Evolutionary conservation across 1,140 invertebrate genomes (phyloP).

Genomic region (Drosophila sulfurigaster): DNA sequence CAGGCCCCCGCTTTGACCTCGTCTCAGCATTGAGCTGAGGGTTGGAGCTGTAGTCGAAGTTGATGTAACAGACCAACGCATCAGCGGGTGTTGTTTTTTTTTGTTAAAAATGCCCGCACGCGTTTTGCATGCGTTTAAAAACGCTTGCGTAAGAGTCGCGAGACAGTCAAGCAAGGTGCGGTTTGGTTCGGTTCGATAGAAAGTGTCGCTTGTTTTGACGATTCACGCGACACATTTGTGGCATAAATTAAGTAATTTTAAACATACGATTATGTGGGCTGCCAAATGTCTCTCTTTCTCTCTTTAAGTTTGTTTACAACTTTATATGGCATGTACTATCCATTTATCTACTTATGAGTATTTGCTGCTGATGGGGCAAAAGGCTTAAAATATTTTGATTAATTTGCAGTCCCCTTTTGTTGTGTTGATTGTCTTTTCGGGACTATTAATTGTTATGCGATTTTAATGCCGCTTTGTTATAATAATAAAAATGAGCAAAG

Average conservation of each 20-base stretch:
- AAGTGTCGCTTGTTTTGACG: conserved; percentile 53
- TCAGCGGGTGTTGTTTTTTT: conserved; percentile 14
- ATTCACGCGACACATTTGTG: conserved; percentile 61
- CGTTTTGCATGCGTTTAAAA: conserved; percentile 75
- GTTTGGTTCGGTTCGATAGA: conserved; percentile 60
- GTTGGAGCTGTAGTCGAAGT: conserved; percentile 27
- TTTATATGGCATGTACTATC: not conserved
- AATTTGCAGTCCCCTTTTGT: conserved; percentile 59
- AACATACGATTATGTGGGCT: conserved; percentile 9
- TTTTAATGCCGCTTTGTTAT: conserved; percentile 64
- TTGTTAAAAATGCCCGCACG: conserved; percentile 60
- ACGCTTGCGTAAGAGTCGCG: conserved; percentile 60
- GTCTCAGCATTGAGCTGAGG: conserved; percentile 27
- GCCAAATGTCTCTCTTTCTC: conserved; percentile 19
- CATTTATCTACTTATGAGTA: conserved; percentile 2
- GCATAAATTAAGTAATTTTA: conserved; percentile 78
- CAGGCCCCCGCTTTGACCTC: conserved; percentile 57
- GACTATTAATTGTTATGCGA: conserved; percentile 74
- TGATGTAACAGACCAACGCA: conserved; percentile 59
- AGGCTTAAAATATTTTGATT: conserved; percentile 58
- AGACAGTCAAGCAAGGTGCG: conserved; percentile 37
- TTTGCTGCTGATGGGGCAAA: conserved; percentile 1
- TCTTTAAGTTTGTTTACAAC: conserved; percentile 7
- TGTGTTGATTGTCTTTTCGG: conserved; percentile 31
- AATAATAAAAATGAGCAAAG: conserved; percentile 26